Base-by-base conservation (phyloP, 2,888 invertebrate species). In the Bhutanitis thaidina region DNA sequence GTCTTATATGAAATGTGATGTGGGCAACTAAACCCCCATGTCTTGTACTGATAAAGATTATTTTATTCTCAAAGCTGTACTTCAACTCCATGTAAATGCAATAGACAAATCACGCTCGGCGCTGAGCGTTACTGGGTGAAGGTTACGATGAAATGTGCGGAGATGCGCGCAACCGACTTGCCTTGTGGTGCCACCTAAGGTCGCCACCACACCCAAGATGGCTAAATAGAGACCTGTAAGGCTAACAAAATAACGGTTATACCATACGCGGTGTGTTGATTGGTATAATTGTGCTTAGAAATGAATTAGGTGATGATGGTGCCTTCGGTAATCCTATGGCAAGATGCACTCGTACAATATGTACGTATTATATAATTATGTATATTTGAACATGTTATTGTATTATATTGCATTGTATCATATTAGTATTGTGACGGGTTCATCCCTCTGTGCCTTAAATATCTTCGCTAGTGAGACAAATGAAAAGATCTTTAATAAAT, bases 81-180 rank as follows among this genome's bases (percentile, higher is more conserved):
- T 40, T 34, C 43, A 50, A 44, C 36, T 51, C 15, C 34, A 39
- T 45, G 13, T 47, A 47, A n/a, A 52, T 43, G 46, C 38, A 15
- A 43, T 25, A 34, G 47, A 37, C 45, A 40, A 41, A 47, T 40
- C 32, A 43, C 35, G 37, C 37, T 47, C 43, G 32, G 15, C 20
- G 52, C 41, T 27, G 1, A 9, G 36, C 55, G 55, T 53, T 52
- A 61, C 58, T 67, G 49, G 67, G 67, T 68, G 61, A 68, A 68
- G 67, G 67, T 52, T 54, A 40, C 7, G 27, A 39, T 55, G 56
- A 56, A 34, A 66, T 64, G 61, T n/a, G 64, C 61, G 56, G 48
- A 58, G 49, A 49, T 52, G 46, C 37, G 41, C 41, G 52, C 52
- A 46, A 47, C 47, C 45, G 47, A 46, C 20, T 43, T 34, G 39